These are phyloP conservation scores for Odontophorus gujanensis DNA, from an alignment of 2,113 vertebrate species.

Conservation along the genomic window DNA sequence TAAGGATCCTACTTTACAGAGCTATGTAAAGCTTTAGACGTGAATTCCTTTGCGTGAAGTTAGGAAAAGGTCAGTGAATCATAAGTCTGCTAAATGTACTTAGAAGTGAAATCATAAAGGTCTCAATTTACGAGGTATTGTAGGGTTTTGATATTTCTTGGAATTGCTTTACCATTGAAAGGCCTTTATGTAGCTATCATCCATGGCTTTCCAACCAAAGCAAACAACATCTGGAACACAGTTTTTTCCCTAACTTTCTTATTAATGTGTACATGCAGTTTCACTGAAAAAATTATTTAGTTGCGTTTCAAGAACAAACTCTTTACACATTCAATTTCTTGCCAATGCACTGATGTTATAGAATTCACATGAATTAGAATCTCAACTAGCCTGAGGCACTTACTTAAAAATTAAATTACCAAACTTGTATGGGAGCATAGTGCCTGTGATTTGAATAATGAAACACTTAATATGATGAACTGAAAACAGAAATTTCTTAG, in stretches of 20 bases:
- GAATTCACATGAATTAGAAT: constrained; percentile 64
- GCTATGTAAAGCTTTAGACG: background rate
- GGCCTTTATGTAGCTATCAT: background rate
- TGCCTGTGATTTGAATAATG: background rate
- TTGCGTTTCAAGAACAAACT: constrained; percentile 69
- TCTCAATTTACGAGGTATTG: background rate
- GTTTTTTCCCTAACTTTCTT: constrained; percentile 51
- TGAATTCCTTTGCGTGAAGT: background rate
- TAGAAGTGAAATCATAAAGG: background rate
- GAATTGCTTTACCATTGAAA: background rate
- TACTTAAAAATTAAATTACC: constrained; percentile 17
- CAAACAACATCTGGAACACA: constrained; percentile 52
- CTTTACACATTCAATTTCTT: constrained; percentile 28
- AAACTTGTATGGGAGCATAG: background rate
- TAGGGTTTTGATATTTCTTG: background rate
- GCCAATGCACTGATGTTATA: constrained; percentile 38
- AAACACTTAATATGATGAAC: background rate
- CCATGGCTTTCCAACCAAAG: constrained; percentile 40
- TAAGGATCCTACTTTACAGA: background rate
- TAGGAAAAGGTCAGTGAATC: background rate
- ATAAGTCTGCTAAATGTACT: background rate
- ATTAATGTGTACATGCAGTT: constrained; percentile 58
- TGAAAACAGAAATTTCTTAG: background rate
- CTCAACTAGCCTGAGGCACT: constrained; percentile 41
- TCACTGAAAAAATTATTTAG: constrained; percentile 69